phyloP scores from a whole-genome alignment of 2,113 vertebrate genomes.

The Anarhynchus alexandrinus region DNA sequence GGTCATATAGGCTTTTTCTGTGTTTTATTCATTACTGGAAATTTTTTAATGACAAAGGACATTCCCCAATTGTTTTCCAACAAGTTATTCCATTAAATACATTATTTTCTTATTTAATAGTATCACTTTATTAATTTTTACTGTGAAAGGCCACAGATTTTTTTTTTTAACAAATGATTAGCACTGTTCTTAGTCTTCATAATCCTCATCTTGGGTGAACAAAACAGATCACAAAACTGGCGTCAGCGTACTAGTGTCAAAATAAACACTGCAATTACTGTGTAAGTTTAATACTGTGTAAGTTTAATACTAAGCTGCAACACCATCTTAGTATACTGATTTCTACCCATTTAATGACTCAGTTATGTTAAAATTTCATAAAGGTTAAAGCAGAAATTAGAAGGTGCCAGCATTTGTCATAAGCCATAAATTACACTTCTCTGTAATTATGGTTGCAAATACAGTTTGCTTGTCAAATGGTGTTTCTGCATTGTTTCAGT shows the following conservation, averaged over 20 bases:
- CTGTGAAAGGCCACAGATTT: background rate
- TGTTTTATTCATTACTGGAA: background rate
- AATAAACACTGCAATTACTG: background rate
- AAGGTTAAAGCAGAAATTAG: background rate
- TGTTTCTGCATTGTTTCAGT: background rate
- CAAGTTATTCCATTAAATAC: background rate
- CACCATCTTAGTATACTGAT: background rate
- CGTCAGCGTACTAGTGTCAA: background rate
- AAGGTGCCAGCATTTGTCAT: background rate
- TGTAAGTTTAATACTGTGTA: background rate
- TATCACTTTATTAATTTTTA: background rate
- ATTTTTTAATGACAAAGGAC: background rate
- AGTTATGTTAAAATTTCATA: background rate
- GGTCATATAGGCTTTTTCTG: background rate
- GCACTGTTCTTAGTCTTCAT: background rate
- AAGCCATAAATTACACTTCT: background rate
- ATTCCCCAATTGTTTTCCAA: background rate
- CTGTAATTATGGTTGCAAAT: background rate
- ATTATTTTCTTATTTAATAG: background rate
- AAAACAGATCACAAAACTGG: background rate
- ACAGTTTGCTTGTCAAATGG: background rate
- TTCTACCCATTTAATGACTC: background rate
- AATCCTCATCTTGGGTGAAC: background rate
- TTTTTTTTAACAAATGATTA: background rate
- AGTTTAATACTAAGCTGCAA: background rate